phyloP scores from a whole-genome alignment of 2,797 vertebrate genomes.

The Poeciliopsis turneri region DNA sequence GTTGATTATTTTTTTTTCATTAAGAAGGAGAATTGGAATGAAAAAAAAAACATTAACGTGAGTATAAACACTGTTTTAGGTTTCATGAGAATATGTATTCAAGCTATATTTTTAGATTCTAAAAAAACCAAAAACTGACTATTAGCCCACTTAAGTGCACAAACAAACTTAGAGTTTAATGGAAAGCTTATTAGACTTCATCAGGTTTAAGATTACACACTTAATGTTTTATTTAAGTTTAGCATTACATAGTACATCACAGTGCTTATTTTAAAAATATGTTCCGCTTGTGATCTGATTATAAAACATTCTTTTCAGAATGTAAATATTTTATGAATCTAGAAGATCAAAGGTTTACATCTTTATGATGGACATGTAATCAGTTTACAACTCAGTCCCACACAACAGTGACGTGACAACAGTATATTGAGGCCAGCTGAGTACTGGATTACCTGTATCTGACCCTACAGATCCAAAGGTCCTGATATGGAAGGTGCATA shows the following conservation, averaged over 20 bases:
- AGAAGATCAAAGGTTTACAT: not conserved
- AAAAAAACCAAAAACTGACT: not conserved
- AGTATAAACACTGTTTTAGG: not conserved
- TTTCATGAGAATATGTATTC: not conserved
- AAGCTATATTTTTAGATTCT: not conserved
- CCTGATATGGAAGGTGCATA: not conserved
- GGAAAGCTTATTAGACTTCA: not conserved
- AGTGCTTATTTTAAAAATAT: not conserved
- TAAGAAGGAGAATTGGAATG: not conserved
- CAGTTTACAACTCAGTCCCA: not conserved
- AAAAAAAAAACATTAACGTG: not conserved
- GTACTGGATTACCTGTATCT: not conserved
- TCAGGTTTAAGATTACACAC: not conserved
- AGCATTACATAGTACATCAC: not conserved
- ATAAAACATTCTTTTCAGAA: not conserved
- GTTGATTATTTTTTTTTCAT: not conserved
- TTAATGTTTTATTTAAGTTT: not conserved
- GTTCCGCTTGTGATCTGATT: not conserved
- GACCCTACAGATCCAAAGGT: conserved; percentile 1
- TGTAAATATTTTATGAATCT: not conserved
- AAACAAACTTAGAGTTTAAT: not conserved
- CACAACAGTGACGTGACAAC: not conserved
- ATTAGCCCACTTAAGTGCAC: not conserved
- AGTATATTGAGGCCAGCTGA: conserved; percentile 1
- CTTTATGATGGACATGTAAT: not conserved